Evolutionary conservation across 2,797 vertebrate species (phyloP).

Genomic region (Falco novaeseelandiae): DNA sequence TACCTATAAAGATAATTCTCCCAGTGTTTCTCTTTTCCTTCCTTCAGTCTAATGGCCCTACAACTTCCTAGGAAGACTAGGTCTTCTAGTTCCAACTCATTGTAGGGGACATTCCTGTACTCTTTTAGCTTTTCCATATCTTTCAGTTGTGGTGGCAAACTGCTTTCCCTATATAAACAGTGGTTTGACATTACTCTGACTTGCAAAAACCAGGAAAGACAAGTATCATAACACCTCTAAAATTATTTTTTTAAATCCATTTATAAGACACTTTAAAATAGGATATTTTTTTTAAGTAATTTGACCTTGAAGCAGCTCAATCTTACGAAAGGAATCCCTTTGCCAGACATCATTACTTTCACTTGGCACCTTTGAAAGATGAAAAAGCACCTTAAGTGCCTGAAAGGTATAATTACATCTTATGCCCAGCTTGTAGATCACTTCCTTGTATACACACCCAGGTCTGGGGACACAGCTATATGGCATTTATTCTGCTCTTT

Average conservation of each 20-base stretch:
- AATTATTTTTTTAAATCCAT: not conserved
- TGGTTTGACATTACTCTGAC: not conserved
- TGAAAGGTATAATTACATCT: not conserved
- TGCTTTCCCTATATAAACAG: not conserved
- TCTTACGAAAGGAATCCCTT: not conserved
- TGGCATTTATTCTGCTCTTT: not conserved
- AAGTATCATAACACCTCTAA: not conserved
- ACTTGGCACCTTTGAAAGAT: not conserved
- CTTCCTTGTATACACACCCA: not conserved
- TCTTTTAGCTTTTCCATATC: not conserved
- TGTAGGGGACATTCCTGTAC: not conserved
- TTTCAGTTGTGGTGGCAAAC: not conserved
- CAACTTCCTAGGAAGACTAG: not conserved
- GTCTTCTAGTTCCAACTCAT: not conserved
- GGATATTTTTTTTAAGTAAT: not conserved
- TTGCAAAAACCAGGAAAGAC: not conserved
- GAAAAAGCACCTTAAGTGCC: not conserved
- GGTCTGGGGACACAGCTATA: not conserved
- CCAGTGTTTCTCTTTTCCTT: not conserved
- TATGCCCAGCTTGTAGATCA: not conserved
- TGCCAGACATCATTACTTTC: not conserved
- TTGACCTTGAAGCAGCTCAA: not conserved
- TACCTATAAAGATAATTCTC: not conserved
- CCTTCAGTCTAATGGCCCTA: not conserved
- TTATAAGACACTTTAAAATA: not conserved